A percentile compares a stretch with the other conserved stretches of the same genome.
Conservation (phyloP, 2,113 vertebrate genomes). For the Neolamprologus modestus region DNA sequence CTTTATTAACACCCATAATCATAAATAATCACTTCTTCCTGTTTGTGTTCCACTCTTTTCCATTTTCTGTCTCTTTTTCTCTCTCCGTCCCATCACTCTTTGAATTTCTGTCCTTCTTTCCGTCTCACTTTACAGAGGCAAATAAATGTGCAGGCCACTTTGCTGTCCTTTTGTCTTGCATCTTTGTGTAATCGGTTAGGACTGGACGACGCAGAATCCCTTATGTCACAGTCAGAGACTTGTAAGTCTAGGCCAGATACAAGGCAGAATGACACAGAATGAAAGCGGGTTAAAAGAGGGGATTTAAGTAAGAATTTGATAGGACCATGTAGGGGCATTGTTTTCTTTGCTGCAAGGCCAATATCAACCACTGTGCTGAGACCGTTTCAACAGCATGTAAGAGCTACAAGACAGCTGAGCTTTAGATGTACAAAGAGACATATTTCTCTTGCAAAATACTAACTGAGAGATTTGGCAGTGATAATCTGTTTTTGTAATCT, state of each 20-base stretch:
- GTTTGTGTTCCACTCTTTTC: background rate
- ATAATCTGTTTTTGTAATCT: background rate
- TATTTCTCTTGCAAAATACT: background rate
- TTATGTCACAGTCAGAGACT: constrained; percentile 70
- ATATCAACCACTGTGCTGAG: constrained; percentile 50
- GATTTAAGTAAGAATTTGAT: constrained; percentile 63
- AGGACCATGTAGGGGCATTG: constrained; percentile 57
- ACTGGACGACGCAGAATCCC: constrained; percentile 71
- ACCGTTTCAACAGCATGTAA: constrained; percentile 45
- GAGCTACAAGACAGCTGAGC: constrained; percentile 1
- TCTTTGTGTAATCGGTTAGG: constrained; percentile 73
- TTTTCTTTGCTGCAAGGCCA: constrained; percentile 56
- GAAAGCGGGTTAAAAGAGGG: constrained; percentile 54
- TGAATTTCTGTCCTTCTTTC: constrained; percentile 30
- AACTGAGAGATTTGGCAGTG: background rate
- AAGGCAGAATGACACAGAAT: constrained; percentile 63
- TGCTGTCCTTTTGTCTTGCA: constrained; percentile 77
- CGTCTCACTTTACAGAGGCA: constrained; percentile 63
- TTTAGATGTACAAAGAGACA: constrained; percentile 22
- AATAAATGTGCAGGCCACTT: constrained; percentile 70
- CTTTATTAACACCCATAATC: constrained; percentile 15
- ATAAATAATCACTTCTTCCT: background rate
- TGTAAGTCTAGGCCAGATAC: constrained; percentile 68
- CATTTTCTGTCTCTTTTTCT: background rate
- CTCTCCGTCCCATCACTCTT: constrained; percentile 23